Base-by-base conservation (phyloP, 2,888 invertebrate genomes). In the Linyphia triangularis region DNA sequence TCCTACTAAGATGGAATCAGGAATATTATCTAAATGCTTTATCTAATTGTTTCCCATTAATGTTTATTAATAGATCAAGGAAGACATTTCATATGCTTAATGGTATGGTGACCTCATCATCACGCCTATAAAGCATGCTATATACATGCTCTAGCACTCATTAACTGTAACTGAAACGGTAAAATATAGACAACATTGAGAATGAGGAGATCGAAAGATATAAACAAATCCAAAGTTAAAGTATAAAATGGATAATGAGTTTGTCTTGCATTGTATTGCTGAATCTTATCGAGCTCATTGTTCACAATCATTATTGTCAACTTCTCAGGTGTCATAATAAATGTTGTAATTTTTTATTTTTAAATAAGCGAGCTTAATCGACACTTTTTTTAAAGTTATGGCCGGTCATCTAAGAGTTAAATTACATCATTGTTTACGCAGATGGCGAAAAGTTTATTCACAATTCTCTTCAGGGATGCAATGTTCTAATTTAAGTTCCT, bases 401-500 rank as follows among this genome's bases (percentile, higher is more conserved):
- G 51, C 51, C 13, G 51, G 51, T 2, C 51, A 51, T 51, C n/a
- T 51, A 13, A n/a, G 51, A 51, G 16, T 9, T 5, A 51, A 16
- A 51, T n/a, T 16, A 16, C n/a, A 51, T n/a, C 51, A 10, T 51
- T 51, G 1, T 51, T 51, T 51, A 16, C 51, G n/a, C 16, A 9
- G n/a, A 51, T 51, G 51, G 51, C 4, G n/a, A 51, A 63, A 63
- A 63, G 24, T 24, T 2, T 24, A 24, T 22, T 16, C 26, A 22
- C 28, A 16, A 16, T 26, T 28, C 24, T 24, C 24, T 28, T 26
- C 10, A 19, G 13, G 24, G 24, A 72, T 40, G 33, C 9, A 22
- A 22, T 43, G 70, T 40, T 72, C 43, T 1, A 24, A 72, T 72
- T 63, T 40, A 13, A 72, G 19, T 43, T 24, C 22, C n/a, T 72